Evolutionary conservation across 2,113 vertebrate species (phyloP), one percentile per base, ranked within the genome.

Genomic region (Laterallus jamaicensis): DNA sequence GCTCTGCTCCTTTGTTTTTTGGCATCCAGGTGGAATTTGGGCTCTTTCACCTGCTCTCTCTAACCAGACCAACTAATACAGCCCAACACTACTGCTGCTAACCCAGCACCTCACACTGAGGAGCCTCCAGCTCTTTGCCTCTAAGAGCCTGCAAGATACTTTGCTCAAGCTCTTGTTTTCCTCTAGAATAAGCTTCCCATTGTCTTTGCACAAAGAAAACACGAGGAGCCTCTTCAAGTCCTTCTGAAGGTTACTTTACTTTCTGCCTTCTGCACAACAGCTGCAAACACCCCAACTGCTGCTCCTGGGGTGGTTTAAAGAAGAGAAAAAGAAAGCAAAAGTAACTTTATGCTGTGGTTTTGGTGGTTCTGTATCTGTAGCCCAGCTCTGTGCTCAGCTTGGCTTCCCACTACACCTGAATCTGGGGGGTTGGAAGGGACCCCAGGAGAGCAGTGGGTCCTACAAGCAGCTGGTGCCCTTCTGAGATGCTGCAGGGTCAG

Each of bases 1-100:
- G 7, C 17, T 62, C 50, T 64, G 31, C 15, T 31, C 1, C 0
- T 49, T 49, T 47, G 35, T 0, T 4, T 35, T 59, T 79, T 17
- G 67, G n/a, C 9, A 13, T 4, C 60, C 3, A 1, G 0, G 2
- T 3, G 32, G 40, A 8, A 1, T 7, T 7, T 3, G 26, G 29
- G 29, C 6, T 76, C 63, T 35, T 80, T 47, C 8, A 35, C 10
- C 32, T 13, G 6, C n/a, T 26, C 12, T 42, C 14, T 40, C 14
- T 7, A 24, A 15, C 3, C 15, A 11, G 11, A 18, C 5, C 19
- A 17, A 60, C 49, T 29, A 21, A 10, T 5, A 12, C 0, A 63
- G 15, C 37, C 4, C 25, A 7, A 29, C 79, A 6, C 15, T 3
- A n/a, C 1, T 52, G 32, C 29, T 12, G 60, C 49, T 31, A 7